Conservation (phyloP, 2,797 vertebrate species). For the Threskiornis aethiopicus region DNA sequence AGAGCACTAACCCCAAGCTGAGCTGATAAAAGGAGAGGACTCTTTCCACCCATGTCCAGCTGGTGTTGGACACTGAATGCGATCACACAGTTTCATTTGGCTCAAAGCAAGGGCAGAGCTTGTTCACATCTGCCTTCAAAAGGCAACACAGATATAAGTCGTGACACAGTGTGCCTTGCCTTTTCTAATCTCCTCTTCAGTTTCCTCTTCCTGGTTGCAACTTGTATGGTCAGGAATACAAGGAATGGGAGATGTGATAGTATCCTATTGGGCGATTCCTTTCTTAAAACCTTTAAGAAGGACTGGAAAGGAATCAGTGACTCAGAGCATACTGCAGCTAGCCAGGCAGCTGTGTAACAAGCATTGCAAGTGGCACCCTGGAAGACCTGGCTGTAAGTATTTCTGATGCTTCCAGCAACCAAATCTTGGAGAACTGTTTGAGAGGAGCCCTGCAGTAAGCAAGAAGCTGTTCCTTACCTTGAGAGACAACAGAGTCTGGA, state of each 20-base stretch:
- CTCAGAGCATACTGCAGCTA: not conserved
- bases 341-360: not conserved
- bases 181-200: not conserved
- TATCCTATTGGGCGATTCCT: not conserved
- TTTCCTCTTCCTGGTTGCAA: not conserved
- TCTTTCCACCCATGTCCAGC: not conserved
- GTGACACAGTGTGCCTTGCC: not conserved
- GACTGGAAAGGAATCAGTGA: not conserved
- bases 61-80: not conserved
- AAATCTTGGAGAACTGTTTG: not conserved
- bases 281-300: not conserved
- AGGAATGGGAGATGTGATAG: not conserved
- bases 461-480: constrained; percentile 80
- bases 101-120: not conserved
- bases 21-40: not conserved
- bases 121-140: not conserved
- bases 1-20: not conserved
- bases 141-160: not conserved
- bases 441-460: not conserved
- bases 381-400: not conserved
- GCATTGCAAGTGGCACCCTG: not conserved
- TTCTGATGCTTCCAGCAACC: not conserved
- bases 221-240: not conserved
- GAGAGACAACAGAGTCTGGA: constrained; percentile 88
- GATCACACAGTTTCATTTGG: not conserved